These are phyloP conservation scores for Coelopa pilipes DNA, from an alignment of 2,888 invertebrate genomes.

Conservation along the genomic window DNA sequence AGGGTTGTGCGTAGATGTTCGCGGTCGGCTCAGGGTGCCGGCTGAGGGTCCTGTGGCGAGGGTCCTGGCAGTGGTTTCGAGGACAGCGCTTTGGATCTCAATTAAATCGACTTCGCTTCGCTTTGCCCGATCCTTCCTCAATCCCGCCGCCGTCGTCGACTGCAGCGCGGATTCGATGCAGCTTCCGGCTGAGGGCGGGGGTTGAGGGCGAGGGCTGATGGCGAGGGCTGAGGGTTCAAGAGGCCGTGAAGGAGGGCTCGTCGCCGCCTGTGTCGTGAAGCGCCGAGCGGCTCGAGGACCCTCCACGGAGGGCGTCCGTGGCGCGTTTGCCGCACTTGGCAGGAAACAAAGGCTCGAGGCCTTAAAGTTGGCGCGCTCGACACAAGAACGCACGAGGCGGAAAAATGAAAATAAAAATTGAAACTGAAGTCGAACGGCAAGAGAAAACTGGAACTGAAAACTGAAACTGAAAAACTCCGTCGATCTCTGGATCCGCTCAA, in stretches of 20 bases:
- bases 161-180: not conserved
- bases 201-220: not conserved
- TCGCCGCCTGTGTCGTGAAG: conserved; percentile 25
- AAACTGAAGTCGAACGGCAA: not conserved
- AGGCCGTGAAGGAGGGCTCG: conserved; percentile 40
- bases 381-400: not conserved
- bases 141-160: not conserved
- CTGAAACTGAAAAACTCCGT: not conserved
- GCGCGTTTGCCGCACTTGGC: conserved; percentile 26
- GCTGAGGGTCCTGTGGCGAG: too few species aligned
- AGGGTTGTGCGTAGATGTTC: too few species aligned
- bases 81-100: conserved; percentile 29
- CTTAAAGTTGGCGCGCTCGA: conserved; percentile 1
- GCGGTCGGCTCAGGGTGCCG: too few species aligned
- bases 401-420: not conserved
- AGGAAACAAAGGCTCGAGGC: conserved; percentile 24
- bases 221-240: conserved; percentile 30
- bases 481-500: not conserved
- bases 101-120: conserved; percentile 44
- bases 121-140: conserved; percentile 28
- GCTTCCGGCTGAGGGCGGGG: not conserved
- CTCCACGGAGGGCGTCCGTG: conserved; percentile 24
- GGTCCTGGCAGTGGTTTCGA: too few species aligned
- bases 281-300: conserved; percentile 37
- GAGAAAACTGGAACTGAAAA: not conserved